Base-by-base conservation (phyloP, 1,140 invertebrate species). In the Sesamia nonagrioides region DNA sequence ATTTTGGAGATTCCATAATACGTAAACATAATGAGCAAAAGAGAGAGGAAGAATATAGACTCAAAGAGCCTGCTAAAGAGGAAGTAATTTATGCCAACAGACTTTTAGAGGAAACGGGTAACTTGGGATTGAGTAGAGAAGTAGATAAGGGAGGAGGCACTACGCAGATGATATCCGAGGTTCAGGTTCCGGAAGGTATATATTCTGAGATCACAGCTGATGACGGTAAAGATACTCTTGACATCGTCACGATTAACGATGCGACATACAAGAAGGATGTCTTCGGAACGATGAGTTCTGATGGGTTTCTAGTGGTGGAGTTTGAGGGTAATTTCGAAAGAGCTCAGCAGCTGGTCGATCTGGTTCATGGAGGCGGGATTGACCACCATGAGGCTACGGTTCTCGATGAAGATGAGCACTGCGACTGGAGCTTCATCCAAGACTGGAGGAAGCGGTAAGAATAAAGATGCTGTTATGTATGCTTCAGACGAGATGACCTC, bases 341-440 rank as follows among this genome's bases (percentile, higher is more conserved):
- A 66, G 96, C 96, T 35, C 95, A 95, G 71, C 95, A 96, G 81
- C 89, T 96, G 82, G 95, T 96, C 77, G 95, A 96, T 69, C 91
- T 95, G 37, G 92, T 95, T 50, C 91, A 95, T 88, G 94, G 96
- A 86, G 78, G 92, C 72, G 89, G 92, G 63, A 72, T 92, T 84
- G 93, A 93, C n/a, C 91, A 94, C 21, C 91, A 92, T 79, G 95
- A 95, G 78, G 91, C 92, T 63, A 93, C 89, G 0, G 84, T 94
- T 50, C 82, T 94, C 35, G 92, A 95, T 58, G 90, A 92, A n/a
- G 93, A 96, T 72, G 95, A 96, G 42, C 95, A 96, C 73, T 94
- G 94, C 79, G 97, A 97, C 90, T 97, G 97, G 97, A 97, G 97
- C 86, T 97, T 97, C 88, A 96, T 97, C 50, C 97, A 97, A 92